Conservation (phyloP, 2,113 vertebrate species). For the Geococcyx californianus region DNA sequence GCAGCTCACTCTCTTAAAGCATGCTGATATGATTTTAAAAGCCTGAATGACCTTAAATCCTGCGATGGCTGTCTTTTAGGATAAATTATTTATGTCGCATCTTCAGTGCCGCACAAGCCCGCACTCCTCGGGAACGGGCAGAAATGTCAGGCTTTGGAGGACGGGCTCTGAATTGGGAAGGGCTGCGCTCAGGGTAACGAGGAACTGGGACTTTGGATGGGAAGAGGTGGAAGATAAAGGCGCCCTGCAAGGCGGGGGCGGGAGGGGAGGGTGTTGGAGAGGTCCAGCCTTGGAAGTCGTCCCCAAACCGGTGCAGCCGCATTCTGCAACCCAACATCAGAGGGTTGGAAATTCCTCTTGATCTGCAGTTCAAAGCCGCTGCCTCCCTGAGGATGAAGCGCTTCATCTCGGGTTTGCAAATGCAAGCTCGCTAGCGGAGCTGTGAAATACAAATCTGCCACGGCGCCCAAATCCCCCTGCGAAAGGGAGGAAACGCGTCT, state of each 20-base stretch:
- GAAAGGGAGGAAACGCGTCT: not conserved
- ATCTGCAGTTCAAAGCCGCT: slow-evolving; percentile 65
- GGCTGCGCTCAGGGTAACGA: not conserved
- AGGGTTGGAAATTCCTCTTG: slow-evolving; percentile 67
- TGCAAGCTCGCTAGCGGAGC: not conserved
- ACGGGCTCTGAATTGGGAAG: not conserved
- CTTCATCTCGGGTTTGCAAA: slow-evolving; percentile 54
- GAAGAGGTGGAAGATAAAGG: slow-evolving; percentile 35
- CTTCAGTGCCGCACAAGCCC: not conserved
- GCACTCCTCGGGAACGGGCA: not conserved
- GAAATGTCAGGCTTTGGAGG: not conserved
- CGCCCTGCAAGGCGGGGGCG: not conserved
- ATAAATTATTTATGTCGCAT: slow-evolving; percentile 56
- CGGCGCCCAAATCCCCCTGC: slow-evolving; percentile 31
- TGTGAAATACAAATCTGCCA: slow-evolving; percentile 16
- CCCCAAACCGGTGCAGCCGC: slow-evolving; percentile 56
- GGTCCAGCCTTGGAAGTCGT: slow-evolving; percentile 55
- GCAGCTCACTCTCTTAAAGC: slow-evolving; percentile 48
- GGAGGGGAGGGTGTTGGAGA: slow-evolving; percentile 3
- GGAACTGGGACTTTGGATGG: not conserved
- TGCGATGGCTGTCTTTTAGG: slow-evolving; percentile 38
- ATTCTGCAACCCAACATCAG: slow-evolving; percentile 63
- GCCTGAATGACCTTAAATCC: slow-evolving; percentile 54
- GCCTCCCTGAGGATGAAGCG: slow-evolving; percentile 52
- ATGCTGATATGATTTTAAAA: slow-evolving; percentile 43